These are phyloP conservation scores for Ommatoiulus sabulosus DNA, from an alignment of 2,888 invertebrate species.

Conservation along the genomic window DNA sequence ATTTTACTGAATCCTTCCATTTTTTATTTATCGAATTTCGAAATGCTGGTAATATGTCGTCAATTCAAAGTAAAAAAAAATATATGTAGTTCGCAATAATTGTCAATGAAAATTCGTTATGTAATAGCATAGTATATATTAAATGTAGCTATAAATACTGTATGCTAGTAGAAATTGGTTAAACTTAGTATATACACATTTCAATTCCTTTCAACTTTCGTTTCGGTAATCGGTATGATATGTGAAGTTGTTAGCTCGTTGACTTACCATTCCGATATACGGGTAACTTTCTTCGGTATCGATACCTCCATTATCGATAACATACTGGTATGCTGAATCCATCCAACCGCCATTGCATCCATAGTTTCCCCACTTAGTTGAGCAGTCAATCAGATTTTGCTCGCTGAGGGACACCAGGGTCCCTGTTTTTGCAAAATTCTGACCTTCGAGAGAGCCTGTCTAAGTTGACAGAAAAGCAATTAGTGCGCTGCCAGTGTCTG, in stretches of 20 bases:
- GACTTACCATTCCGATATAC: conserved; percentile 77
- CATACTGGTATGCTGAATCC: conserved; percentile 79
- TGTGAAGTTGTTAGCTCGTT: not conserved
- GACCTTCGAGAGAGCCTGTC: conserved; percentile 29
- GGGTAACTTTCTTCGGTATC: conserved; percentile 91
- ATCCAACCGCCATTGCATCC: conserved; percentile 91
- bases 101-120: too few relatives aligned
- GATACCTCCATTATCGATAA: conserved; percentile 85
- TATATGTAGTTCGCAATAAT: too few relatives aligned
- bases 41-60: too few relatives aligned
- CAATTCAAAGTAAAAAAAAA: too few relatives aligned
- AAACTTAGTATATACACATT: too few relatives aligned
- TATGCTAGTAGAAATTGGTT: too few relatives aligned
- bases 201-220: too few relatives aligned
- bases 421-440: conserved; percentile 81
- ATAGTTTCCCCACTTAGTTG: conserved; percentile 79
- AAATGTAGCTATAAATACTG: too few relatives aligned
- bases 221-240: too few relatives aligned
- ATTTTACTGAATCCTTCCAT: too few relatives aligned
- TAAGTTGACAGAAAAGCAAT: not conserved
- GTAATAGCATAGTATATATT: too few relatives aligned
- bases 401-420: conserved; percentile 86
- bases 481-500: not conserved
- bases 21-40: too few relatives aligned
- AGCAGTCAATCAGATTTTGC: conserved; percentile 93